A percentile compares a stretch with the other conserved stretches of the same genome.
phyloP scores from a whole-genome alignment of 2,797 vertebrate genomes.

The Ammospiza maritima region DNA sequence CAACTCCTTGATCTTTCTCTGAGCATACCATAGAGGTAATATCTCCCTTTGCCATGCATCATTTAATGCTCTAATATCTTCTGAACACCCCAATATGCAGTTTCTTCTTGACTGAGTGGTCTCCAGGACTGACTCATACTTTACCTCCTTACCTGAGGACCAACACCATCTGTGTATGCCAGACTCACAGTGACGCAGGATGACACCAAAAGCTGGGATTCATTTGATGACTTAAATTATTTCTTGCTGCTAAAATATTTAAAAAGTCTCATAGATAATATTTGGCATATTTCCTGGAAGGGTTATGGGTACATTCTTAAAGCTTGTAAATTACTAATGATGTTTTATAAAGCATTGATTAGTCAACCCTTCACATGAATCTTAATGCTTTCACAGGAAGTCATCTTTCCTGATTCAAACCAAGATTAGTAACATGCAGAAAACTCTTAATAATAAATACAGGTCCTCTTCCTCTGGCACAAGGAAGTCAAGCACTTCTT shows the following conservation, averaged over 20 bases:
- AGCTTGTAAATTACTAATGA: constrained; percentile 6
- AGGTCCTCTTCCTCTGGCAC: background rate
- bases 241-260: constrained; percentile 41
- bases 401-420: background rate
- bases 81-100: background rate
- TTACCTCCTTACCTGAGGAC: background rate
- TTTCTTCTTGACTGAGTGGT: background rate
- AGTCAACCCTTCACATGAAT: background rate
- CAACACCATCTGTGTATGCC: background rate
- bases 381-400: background rate
- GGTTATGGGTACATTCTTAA: background rate
- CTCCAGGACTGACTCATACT: background rate
- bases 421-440: background rate
- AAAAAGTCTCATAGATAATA: background rate
- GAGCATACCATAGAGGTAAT: background rate
- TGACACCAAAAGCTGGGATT: background rate
- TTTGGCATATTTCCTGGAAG: constrained; percentile 24
- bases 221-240: background rate
- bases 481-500: background rate
- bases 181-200: background rate
- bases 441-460: constrained; percentile 12
- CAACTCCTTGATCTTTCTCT: background rate
- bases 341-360: constrained; percentile 10
- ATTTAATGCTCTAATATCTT: background rate
- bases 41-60: background rate